Percentiles rank a stretch among this genome's conserved stretches.
Evolutionary conservation across 2,797 vertebrate genomes (phyloP).

Genomic region (Peromyscus aztecus): DNA sequence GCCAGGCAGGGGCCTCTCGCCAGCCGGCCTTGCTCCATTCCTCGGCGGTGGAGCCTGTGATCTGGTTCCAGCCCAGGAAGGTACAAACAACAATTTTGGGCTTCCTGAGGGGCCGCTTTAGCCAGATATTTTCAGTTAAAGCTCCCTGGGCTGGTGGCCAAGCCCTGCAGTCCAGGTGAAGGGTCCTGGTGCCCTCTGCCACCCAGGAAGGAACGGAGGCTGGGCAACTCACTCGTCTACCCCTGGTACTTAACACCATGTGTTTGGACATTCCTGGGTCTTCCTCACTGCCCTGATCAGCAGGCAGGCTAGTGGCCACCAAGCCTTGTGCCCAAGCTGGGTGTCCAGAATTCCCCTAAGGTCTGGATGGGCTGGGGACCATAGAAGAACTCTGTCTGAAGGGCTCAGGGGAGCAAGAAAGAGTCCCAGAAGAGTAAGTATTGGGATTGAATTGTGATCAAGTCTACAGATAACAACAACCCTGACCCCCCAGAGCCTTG

Average conservation of each 20-base stretch:
- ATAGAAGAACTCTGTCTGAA: neutral
- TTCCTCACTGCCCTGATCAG: neutral
- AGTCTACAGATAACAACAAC: too few species aligned
- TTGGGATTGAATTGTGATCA: too few species aligned
- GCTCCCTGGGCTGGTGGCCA: neutral
- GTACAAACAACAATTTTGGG: conserved; percentile 10
- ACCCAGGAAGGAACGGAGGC: neutral
- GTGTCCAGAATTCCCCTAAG: neutral
- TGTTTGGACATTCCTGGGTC: neutral
- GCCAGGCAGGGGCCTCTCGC: neutral
- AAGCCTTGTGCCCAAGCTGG: neutral
- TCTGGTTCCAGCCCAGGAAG: conserved; percentile 37
- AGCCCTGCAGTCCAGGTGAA: neutral
- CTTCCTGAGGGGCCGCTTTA: neutral
- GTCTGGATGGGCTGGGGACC: neutral
- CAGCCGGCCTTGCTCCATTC: neutral
- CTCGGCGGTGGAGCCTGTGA: neutral
- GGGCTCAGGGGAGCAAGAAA: neutral
- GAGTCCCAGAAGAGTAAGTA: neutral
- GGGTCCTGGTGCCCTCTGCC: neutral
- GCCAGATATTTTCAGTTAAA: neutral
- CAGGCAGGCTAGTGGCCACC: rapidly evolving
- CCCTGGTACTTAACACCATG: neutral
- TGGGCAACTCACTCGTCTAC: too few species aligned
- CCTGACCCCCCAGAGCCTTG: neutral